Evolutionary conservation across 2,888 invertebrate species (phyloP).

Genomic region (Peribatodes rhomboidaria): DNA sequence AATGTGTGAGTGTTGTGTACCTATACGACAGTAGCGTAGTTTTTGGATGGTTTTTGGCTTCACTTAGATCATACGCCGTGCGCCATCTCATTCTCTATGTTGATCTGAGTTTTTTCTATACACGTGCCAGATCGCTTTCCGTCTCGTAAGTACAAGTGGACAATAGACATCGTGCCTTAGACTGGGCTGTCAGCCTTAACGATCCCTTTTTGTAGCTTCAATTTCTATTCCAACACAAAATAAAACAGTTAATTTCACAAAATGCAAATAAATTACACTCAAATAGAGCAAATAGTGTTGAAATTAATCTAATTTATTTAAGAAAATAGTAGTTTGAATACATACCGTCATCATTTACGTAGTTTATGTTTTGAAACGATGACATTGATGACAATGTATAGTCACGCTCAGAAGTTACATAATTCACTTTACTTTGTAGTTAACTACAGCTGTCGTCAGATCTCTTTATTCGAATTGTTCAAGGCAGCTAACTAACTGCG

Average conservation of each 20-base stretch:
- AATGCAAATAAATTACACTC: conserved; percentile 20
- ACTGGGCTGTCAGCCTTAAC: conserved; percentile 3
- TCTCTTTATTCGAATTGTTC: too few species aligned
- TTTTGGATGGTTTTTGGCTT: too few species aligned
- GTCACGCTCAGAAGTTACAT: conserved; percentile 36
- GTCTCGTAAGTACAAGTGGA: neutral
- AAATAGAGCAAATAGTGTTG: conserved; percentile 10
- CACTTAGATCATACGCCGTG: too few species aligned
- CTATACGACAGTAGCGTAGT: too few species aligned
- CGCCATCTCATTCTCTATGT: too few species aligned
- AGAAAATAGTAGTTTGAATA: conserved; percentile 22
- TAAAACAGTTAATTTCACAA: conserved; percentile 6
- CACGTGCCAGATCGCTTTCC: too few species aligned
- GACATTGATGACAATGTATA: conserved; percentile 22
- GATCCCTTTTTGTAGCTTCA: neutral
- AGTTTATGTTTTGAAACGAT: conserved; percentile 16
- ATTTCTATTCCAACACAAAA: conserved; percentile 14
- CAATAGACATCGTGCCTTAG: neutral
- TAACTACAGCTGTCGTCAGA: neutral
- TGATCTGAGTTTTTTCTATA: too few species aligned
- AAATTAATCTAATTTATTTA: conserved; percentile 22
- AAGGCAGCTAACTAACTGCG: too few species aligned
- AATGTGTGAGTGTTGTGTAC: too few species aligned
- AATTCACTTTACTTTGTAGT: conserved; percentile 39
- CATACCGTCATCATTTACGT: conserved; percentile 2